Percentiles rank a stretch among this genome's conserved stretches.
These are phyloP conservation scores for Gadus chalcogrammus DNA, from an alignment of 2,113 vertebrate species.

Conservation along the genomic window DNA sequence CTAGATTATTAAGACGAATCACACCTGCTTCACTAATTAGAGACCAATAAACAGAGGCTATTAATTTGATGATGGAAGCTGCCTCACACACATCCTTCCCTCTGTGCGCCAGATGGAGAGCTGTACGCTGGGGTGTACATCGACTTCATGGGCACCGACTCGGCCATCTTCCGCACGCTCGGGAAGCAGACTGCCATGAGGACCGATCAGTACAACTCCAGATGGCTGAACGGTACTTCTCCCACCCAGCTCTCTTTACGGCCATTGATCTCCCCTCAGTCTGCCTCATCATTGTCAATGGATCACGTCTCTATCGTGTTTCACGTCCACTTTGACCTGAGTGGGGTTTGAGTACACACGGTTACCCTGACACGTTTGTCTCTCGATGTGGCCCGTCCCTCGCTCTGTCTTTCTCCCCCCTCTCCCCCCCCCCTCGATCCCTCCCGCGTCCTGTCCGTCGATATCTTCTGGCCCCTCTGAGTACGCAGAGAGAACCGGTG, in stretches of 20 bases:
- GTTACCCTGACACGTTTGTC: too few species aligned
- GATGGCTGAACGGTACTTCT: slow-evolving; percentile 91
- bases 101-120: slow-evolving; percentile 84
- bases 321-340: not conserved
- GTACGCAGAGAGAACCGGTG: too few species aligned
- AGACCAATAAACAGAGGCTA: too few species aligned
- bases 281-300: not conserved
- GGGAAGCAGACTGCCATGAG: slow-evolving; percentile 98
- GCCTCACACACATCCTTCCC: slow-evolving; percentile 1
- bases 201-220: slow-evolving; percentile 98
- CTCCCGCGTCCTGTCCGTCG: too few species aligned
- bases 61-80: not conserved
- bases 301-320: not conserved
- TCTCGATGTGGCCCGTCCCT: too few species aligned
- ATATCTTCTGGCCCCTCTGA: too few species aligned
- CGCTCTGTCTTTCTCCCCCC: too few species aligned
- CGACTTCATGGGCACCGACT: slow-evolving; percentile 98
- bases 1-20: too few species aligned
- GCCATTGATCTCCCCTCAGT: too few species aligned
- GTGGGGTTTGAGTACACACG: too few species aligned
- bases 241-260: slow-evolving; percentile 31
- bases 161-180: slow-evolving; percentile 95
- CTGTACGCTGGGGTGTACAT: slow-evolving; percentile 97
- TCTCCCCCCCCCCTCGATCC: too few species aligned
- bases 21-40: too few species aligned